Evolutionary conservation across 2,113 vertebrate species (phyloP), one percentile per base, ranked within the genome.

Genomic region (Ophiodon elongatus): DNA sequence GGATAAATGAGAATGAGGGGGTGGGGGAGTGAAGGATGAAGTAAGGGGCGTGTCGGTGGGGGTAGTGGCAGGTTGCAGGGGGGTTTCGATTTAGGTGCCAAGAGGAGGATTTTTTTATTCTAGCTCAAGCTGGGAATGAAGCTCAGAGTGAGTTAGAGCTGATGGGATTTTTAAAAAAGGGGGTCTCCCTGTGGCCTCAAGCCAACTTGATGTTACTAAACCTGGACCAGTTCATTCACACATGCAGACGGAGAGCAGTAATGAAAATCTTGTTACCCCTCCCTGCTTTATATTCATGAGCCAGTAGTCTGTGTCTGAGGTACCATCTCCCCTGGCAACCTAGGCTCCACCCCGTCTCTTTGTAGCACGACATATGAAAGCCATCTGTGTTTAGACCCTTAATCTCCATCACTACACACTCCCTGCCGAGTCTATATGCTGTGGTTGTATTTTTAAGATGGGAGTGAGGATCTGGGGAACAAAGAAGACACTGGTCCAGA

Each of bases 281-380:
- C 86, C 83, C 93, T 83, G 79, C 84, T 94, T 92, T 93, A 88
- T 94, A 95, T 94, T 95, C 91, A 95, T 94, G 89, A 94, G 89
- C 84, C 79, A 79, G 76, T 72, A 15, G 88, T 84, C 83, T 86
- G 76, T 77, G 85, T 94, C 88, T 85, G 85, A 89, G 68, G 88
- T 71, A 80, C 66, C 59, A 63, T 93, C 52, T 91, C 91, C 90
- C 89, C 1, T 90, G 84, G 86, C 86, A 94, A 94, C 93, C 35
- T 67, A 83, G 80, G 74, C 88, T 70, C 92, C 91, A 27, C 91
- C 93, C 85, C 52, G 1, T 86, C 73, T 92, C 88, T 94, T 91
- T 94, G 91, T 89, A 83, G 83, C 84, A 69, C 35, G 59, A 80
- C 93, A 94, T 94, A 92, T 93, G 89, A 95, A 82, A 89, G 90